Conservation (phyloP, 2,888 invertebrate species). For the Incurvaria masculella region DNA sequence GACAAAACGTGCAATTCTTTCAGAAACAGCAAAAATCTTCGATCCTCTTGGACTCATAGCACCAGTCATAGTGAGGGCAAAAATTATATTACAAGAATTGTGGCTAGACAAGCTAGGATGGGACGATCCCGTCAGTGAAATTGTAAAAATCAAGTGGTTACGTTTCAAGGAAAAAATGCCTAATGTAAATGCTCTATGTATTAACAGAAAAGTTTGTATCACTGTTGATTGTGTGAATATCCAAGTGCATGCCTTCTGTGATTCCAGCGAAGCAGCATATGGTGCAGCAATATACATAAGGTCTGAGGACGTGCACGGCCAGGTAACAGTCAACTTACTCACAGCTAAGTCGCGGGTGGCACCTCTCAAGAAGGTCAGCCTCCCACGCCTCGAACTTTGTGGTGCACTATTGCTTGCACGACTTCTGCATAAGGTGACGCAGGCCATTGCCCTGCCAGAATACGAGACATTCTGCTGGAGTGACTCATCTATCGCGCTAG, state of each 20-base stretch:
- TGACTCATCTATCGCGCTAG: constrained; percentile 15
- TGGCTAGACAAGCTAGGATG: background rate
- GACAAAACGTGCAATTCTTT: background rate
- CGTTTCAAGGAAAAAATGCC: background rate
- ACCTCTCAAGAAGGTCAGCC: constrained; percentile 2
- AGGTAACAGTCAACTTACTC: background rate
- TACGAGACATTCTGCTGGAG: constrained; percentile 11
- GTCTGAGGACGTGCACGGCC: background rate
- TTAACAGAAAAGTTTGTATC: background rate
- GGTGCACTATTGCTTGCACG: constrained; percentile 1
- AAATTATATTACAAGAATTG: background rate
- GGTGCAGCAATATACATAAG: background rate
- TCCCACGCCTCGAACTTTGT: constrained; percentile 4
- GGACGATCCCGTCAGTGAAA: background rate
- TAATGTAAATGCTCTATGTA: background rate
- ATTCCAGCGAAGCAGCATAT: background rate
- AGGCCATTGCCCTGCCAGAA: background rate
- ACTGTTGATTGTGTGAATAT: background rate
- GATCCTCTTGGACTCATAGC: background rate
- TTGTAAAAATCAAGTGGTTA: background rate
- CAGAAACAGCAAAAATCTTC: background rate
- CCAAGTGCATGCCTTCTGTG: background rate
- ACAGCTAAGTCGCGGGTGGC: background rate
- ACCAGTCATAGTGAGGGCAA: background rate
- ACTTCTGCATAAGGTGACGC: constrained; percentile 1